Evolutionary conservation across 2,888 invertebrate genomes (phyloP), one percentile per base, ranked within the genome.

Genomic region (Stratiomys singularior): DNA sequence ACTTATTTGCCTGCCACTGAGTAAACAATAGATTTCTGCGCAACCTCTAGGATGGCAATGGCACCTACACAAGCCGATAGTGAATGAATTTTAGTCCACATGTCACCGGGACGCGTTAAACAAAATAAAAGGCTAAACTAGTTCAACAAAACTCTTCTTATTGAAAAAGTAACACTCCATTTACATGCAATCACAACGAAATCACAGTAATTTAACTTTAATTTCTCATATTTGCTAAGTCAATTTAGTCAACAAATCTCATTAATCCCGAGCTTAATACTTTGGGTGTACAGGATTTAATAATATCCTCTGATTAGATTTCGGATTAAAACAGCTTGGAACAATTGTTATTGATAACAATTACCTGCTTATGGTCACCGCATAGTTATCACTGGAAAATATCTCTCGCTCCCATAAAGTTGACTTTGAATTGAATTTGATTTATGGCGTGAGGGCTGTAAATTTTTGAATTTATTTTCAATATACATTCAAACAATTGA

Each of bases 271-370:
- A 11, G 23, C 30, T 64, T 64, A 67, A 67, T 67, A 46, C 67
- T 67, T 23, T 64, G 64, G 28, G 67, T 44, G 44, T 44, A 67
- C 21, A 67, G 67, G 67, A 67, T 67, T 67, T 67, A 67, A 64
- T 30, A 28, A 7, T 21, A 67, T 67, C 37, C 69, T 46, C 64
- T 5, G 46, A 69, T 69, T 69, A 47, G 69, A 69, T 69, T 23
- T 69, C 23, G 46, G 69, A 69, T 69, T 69, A 69, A 69, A 69
- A 25, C 46, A 47, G 47, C 47, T 69, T 69, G 47, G 47, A 69
- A 69, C 46, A 69, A 69, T 69, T 47, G 47, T 69, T 69, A 47
- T 69, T 46, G 69, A 69, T 69, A 67, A 21, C 44, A 44, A 67
- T 67, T 67, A 67, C 46, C 44, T 67, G 21, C 18, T 23, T 44